Base-by-base conservation (phyloP, 2,113 vertebrate genomes). In the Prunella himalayana region DNA sequence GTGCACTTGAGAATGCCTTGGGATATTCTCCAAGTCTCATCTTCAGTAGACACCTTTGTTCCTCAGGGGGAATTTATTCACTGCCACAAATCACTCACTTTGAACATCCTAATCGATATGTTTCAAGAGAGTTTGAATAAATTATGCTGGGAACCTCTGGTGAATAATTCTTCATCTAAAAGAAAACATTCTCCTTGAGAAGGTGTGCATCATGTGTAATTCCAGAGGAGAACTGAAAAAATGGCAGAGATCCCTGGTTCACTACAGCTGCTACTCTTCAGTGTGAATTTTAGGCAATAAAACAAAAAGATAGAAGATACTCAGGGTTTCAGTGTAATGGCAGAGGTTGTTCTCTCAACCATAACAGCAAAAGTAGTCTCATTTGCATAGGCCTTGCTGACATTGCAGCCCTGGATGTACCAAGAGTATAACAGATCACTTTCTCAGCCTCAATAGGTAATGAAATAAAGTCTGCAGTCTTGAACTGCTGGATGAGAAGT, bases 41-140 rank as follows among this genome's bases (percentile, higher is more conserved):
- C 51, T 57, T 92, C 72, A 66, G 71, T 47, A 51, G 71, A 56
- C 56, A 95, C 86, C 77, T 94, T 91, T 84, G 44, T n/a, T 97
- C 54, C 60, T 53, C 2, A 3, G 18, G 31, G 10, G 6, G 20
- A 16, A 72, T 84, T 94, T 91, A 89, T 84, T 94, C 72, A 49
- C 25, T 84, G 51, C 42, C 71, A 76, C 60, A 78, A 47, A 92
- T 96, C 82, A 83, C 61, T 95, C 37, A 79, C 13, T 91, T 71
- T 71, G 53, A 96, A 79, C 44, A 53, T 71, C 80, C 57, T 76
- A 86, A 95, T 95, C 81, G 0, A 89, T 92, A 89, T 9, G 9
- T 92, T 92, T 88, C 61, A 82, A 94, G 77, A 78, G 70, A 86
- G 49, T 86, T 91, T 92, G 75, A 82, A 82, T 93, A 90, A 91